Evolutionary conservation across 2,797 vertebrate species (phyloP).

Genomic region (Paguma larvata): DNA sequence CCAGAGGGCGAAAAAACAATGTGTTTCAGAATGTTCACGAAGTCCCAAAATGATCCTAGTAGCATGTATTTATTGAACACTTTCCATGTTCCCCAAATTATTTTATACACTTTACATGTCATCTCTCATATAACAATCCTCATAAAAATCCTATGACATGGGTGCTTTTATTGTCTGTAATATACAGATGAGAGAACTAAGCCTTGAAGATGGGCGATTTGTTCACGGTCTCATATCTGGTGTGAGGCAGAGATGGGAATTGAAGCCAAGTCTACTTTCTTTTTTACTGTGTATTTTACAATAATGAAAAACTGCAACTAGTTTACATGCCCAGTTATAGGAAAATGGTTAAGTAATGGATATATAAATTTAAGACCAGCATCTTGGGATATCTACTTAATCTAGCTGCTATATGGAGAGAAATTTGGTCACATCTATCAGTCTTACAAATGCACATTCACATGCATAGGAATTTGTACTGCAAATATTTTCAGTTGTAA

Average conservation of each 20-base stretch:
- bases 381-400: background rate
- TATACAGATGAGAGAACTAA: background rate
- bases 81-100: background rate
- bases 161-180: background rate
- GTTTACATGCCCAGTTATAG: background rate
- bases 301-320: background rate
- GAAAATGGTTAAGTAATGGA: background rate
- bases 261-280: background rate
- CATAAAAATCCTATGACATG: background rate
- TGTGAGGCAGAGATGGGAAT: background rate
- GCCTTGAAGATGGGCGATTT: background rate
- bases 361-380: background rate
- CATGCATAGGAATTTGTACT: background rate
- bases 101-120: background rate
- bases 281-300: background rate
- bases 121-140: background rate
- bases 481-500: constrained; percentile 6
- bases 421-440: background rate
- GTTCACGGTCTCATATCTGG: background rate
- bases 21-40: background rate
- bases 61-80: background rate
- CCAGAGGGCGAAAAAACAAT: background rate
- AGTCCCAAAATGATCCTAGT: background rate
- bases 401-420: background rate
- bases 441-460: background rate